Evolutionary conservation across 2,113 vertebrate species (phyloP).

Genomic region (Nibea albiflora): DNA sequence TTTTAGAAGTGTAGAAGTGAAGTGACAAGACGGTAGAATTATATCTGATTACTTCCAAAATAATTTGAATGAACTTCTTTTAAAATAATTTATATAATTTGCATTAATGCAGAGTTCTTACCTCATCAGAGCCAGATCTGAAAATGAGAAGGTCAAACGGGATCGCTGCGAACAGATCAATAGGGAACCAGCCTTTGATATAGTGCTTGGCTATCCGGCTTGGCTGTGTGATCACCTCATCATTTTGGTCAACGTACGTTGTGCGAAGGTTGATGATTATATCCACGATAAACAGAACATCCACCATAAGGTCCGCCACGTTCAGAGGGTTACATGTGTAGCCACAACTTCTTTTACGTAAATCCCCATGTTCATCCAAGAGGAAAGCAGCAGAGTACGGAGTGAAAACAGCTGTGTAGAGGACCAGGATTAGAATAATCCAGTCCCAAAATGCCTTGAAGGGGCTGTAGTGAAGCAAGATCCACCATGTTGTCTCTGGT

Average conservation of each 20-base stretch:
- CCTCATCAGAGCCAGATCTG: conserved; percentile 94
- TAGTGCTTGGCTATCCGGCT: conserved; percentile 93
- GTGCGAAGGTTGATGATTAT: conserved; percentile 97
- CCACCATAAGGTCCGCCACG: conserved; percentile 93
- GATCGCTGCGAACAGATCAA: conserved; percentile 95
- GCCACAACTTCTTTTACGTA: conserved; percentile 86
- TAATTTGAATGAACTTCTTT: not conserved
- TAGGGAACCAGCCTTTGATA: conserved; percentile 97
- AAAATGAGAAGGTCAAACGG: conserved; percentile 97
- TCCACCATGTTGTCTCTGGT: conserved; percentile 91
- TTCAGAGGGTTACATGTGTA: conserved; percentile 93
- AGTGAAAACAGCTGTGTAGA: conserved; percentile 95
- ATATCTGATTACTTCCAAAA: not conserved
- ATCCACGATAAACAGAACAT: conserved; percentile 96
- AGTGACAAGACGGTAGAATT: not conserved
- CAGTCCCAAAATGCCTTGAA: conserved; percentile 99
- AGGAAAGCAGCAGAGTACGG: conserved; percentile 96
- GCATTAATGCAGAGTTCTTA: conserved; percentile 60
- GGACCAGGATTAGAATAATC: conserved; percentile 95
- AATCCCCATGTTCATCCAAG: conserved; percentile 89
- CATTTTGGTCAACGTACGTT: conserved; percentile 93
- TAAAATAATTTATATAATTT: not conserved
- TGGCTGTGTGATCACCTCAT: conserved; percentile 94
- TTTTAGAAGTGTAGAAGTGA: not conserved
- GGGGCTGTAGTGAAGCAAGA: conserved; percentile 95